Evolutionary conservation across 2,888 invertebrate genomes (phyloP), one percentile per base, ranked within the genome.

Genomic region (Acanthosepion esculentum): DNA sequence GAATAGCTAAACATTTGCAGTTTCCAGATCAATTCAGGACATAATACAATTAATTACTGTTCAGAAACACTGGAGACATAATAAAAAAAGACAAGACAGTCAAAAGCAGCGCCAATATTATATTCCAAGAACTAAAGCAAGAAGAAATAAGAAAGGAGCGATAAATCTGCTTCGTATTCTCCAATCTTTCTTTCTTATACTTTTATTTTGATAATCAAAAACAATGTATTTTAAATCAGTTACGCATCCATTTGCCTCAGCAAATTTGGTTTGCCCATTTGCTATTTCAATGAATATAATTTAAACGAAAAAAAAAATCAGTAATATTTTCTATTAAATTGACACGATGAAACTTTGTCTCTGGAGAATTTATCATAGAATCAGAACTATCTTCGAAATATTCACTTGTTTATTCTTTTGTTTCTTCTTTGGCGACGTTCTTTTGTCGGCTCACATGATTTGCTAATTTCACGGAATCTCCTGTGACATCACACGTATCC

Each of bases 31-130:
- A 78, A 78, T 78, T 78, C 78, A 78, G 8, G n/a, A 78, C 12
- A 78, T 78, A 78, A 78, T 78, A 78, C 78, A 78, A 78, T 78
- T 78, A 78, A 78, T 78, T 78, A 78, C 78, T 78, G 78, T 78
- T n/a, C 78, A n/a, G 12, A 8, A 78, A 78, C 78, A 78, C 78
- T 18, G 18, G 78, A 78, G 78, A 78, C 78, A 78, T n/a, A 78
- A 78, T 78, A n/a, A 64, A 78, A 29, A 78, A 29, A 78, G 18
- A 8, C 2, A 78, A n/a, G 29, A 78, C 41, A 29, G 78, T n/a
- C n/a, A 78, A n/a, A 78, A 78, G 29, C n/a, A n/a, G 15, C 29
- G 10, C 5, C 78, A 15, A 78, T 78, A 26, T 59, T 59, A 23
- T 59, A 59, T 59, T 59, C 15, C 18, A 55, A 59, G 6, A 23